These are phyloP conservation scores for Ursus arctos DNA, from an alignment of 2,113 vertebrate genomes.

Conservation along the genomic window DNA sequence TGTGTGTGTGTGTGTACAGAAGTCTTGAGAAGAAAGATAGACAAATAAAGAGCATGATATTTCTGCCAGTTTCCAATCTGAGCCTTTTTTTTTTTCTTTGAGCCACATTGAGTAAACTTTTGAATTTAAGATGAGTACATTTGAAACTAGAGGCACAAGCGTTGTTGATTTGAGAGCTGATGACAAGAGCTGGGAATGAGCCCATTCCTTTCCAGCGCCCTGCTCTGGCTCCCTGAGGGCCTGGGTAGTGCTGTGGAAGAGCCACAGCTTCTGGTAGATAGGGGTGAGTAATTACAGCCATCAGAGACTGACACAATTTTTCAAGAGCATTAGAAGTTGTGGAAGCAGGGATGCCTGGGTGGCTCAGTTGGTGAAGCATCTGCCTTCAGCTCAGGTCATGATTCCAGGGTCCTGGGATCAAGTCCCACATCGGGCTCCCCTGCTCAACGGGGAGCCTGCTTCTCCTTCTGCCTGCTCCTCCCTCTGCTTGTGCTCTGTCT, in stretches of 20 bases:
- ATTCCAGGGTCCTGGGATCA: too few species aligned
- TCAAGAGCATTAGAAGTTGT: neutral
- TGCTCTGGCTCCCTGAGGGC: neutral
- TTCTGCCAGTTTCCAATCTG: neutral
- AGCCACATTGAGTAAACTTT: neutral
- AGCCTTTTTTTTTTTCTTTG: neutral
- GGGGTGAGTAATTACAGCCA: rapidly evolving
- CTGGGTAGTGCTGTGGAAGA: neutral
- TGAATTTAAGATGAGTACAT: neutral
- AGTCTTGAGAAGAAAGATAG: neutral
- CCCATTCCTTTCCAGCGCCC: neutral
- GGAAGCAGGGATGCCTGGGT: neutral
- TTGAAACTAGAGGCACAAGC: neutral
- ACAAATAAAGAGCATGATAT: neutral
- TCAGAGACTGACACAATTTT: neutral
- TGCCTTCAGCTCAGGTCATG: too few species aligned
- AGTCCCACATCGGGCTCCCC: too few species aligned
- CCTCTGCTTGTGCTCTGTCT: too few species aligned
- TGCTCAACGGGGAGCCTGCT: too few species aligned
- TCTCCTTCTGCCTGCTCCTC: too few species aligned
- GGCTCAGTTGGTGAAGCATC: too few species aligned
- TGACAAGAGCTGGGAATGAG: neutral
- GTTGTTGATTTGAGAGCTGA: neutral
- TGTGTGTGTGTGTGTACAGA: neutral
- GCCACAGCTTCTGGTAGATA: neutral